Evolutionary conservation across 1,140 invertebrate genomes (phyloP), one percentile per base, ranked within the genome.

Genomic region (Drepana arcuata): DNA sequence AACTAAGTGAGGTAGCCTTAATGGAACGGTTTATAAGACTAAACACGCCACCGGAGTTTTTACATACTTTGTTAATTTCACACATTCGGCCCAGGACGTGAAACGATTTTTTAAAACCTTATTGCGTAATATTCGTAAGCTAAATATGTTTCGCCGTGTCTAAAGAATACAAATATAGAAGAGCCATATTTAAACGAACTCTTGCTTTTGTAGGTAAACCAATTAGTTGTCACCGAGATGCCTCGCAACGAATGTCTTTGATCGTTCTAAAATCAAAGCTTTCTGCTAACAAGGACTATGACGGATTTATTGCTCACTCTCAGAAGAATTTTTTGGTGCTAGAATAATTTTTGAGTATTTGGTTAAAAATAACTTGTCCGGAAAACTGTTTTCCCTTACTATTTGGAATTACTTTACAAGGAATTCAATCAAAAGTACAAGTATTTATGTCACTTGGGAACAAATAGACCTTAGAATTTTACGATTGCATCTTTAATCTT

Each of bases 141-240:
- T n/a, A n/a, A n/a, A n/a, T n/a, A n/a, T n/a, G n/a, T n/a, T n/a
- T n/a, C n/a, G n/a, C n/a, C 2, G n/a, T 26, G 23, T 26, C n/a
- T 27, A 30, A 2, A 30, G 18, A 30, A 9, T 30, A 4, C 2
- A 14, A 1, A 14, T 40, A 26, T 16, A 32, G n/a, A 26, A 26
- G n/a, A 35, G 34, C 38, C 51, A 60, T 53, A 54, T 57, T 57
- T 50, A 51, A 44, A 34, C 10, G 26, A 27, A 36, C 30, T 45
- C 37, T 31, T 25, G 31, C 41, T 49, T 41, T 26, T 45, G 34
- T 62, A 54, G 49, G 55, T 64, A 58, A 73, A 71, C 67, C 61
- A 73, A 75, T 79, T 75, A 79, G 68, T 59, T 64, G 63, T 66
- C 65, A 68, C 51, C 38, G 38, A 40, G 50, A 60, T 58, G 51